Base-by-base conservation (phyloP, 2,888 invertebrate species). In the Calliphora vomitoria region DNA sequence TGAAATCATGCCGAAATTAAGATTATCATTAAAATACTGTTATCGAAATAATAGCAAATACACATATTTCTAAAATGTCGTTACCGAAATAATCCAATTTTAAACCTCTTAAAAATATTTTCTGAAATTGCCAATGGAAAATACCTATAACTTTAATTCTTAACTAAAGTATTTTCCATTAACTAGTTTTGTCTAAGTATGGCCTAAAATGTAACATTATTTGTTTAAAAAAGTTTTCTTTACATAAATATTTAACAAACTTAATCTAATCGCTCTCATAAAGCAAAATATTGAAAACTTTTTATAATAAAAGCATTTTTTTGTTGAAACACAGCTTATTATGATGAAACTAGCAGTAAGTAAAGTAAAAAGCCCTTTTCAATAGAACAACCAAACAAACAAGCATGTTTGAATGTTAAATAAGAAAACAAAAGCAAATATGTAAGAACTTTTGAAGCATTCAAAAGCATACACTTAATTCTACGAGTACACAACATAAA, bases 241-340 rank as follows among this genome's bases (percentile, higher is more conserved):
- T 50, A 15, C 13, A 44, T 44, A 44, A 8, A 50, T 50, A n/a
- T n/a, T 50, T 8, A 50, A 50, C n/a, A 50, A 69, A 47, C 50
- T 69, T 53, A 60, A 55, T 35, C 35, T 55, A 47, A 50, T n/a
- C 62, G 62, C 75, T 76, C 64, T 76, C 5, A 25, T 13, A 58
- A 81, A 81, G 25, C 64, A 71, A 41, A 50, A 10, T 41, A 82
- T 53, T 69, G 15, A 62, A 74, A 83, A 76, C 62, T 76, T 83
- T 83, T 71, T 62, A 15, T n/a, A 53, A 53, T n/a, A 38, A 76
- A 83, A 83, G 78, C 64, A 20, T 71, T 66, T 81, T 68, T 81
- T 38, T 1, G 1, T 20, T 4, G 3, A 74, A 66, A 74, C 80
- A 35, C 58, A 85, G 80, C 85, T 80, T 72, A 47, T 58, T 74